These are phyloP conservation scores for Ammospiza nelsoni DNA, from an alignment of 2,113 vertebrate species.

Conservation along the genomic window DNA sequence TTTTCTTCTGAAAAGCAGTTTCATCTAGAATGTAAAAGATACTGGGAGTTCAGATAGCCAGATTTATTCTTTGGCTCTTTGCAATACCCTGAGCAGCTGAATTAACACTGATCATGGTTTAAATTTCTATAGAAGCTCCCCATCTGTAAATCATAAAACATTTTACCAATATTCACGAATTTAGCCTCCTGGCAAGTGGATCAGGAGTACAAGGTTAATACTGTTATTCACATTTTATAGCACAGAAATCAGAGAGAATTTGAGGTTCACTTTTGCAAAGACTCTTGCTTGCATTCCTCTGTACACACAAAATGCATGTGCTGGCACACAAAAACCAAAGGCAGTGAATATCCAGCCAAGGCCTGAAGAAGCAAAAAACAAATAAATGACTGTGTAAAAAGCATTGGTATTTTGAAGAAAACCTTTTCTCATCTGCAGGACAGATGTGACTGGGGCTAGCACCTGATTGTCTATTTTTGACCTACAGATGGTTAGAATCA, in stretches of 20 bases:
- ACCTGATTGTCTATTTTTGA: conserved; percentile 58
- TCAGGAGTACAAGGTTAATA: conserved; percentile 23
- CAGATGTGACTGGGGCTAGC: conserved; percentile 25
- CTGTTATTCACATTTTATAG: conserved; percentile 8
- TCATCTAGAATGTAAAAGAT: background rate
- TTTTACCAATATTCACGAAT: background rate
- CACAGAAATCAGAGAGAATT: conserved; percentile 18
- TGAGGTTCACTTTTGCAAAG: background rate
- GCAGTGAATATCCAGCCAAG: background rate
- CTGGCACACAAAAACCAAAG: background rate
- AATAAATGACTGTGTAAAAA: conserved; percentile 14
- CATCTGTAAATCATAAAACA: conserved; percentile 19
- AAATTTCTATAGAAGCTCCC: background rate
- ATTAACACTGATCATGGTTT: background rate
- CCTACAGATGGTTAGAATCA: conserved; percentile 56
- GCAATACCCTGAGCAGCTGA: background rate
- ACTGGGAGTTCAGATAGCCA: background rate
- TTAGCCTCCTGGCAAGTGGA: conserved; percentile 6
- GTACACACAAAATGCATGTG: background rate
- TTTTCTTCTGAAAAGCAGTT: background rate
- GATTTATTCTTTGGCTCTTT: background rate
- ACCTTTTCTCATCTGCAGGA: conserved; percentile 33
- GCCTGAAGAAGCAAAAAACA: background rate
- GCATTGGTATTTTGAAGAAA: background rate
- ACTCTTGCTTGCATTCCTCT: background rate